Base-by-base conservation (phyloP, 2,113 vertebrate species). In the Leptobrachium ailaonicum region DNA sequence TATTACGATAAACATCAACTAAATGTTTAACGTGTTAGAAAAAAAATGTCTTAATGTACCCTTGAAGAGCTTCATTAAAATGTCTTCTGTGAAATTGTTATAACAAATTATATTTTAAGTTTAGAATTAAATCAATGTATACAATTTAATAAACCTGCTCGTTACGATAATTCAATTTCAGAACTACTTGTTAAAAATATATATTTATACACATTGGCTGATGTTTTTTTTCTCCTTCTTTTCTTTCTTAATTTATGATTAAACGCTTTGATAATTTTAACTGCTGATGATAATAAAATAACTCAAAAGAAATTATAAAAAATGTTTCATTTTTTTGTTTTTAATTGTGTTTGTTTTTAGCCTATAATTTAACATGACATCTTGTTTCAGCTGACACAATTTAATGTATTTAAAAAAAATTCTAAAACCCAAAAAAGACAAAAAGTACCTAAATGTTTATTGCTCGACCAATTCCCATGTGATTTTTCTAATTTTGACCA, bases 311-410 rank as follows among this genome's bases (percentile, higher is more conserved):
- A 4, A 60, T 50, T 5, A 50, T 50, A 60, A 20, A 58, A 56
- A 63, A 6, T 20, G 69, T 47, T 62, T 77, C 67, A 45, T 13
- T 44, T 75, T 45, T 72, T 79, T 66, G 20, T 66, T 45, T 54
- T 32, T 32, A 32, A 32, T 32, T 72, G 44, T 42, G 58, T 71
- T 45, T 80, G 43, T 47, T 69, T 32, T 75, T 8, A 40, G 11
- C 71, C 73, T 81, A 54, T 41, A 68, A 60, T 68, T 62, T 68
- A 75, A 69, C 72, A 81, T 75, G 47, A 10, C 79, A 75, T 69
- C 44, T 60, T 75, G 42, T 74, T 68, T 62, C 53, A 75, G 72
- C 71, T 75, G 66, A 50, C 11, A 69, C 72, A 74, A 75, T 81
- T 75, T 75, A 62, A 20, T 54, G 3, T 45, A 5, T 64, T 75